Evolutionary conservation across 1,140 invertebrate genomes (phyloP), one percentile per base, ranked within the genome.

Genomic region (Drosophila subobscura): DNA sequence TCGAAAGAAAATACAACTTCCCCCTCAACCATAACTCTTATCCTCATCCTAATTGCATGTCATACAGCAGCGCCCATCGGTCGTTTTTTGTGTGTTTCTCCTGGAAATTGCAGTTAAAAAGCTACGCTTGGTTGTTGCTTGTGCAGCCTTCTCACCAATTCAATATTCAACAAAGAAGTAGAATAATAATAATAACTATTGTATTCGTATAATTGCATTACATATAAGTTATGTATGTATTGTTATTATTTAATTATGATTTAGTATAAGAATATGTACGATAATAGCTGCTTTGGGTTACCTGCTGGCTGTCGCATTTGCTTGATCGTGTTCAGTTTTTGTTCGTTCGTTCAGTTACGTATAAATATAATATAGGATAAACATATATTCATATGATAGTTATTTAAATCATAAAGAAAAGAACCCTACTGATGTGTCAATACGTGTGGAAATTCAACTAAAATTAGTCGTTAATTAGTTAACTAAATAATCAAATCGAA

Each of bases 161-260:
- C 72, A 83, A 75, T 76, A 59, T 60, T 78, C 70, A 61, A 83
- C 83, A 72, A 67, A 77, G 37, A 46, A 29, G 54, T 51, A 27
- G 55, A 22, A 37, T 37, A 37, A 37, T 78, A 54, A 64, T 79
- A 84, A 67, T 84, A 79, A 67, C 79, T 84, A 79, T 57, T 42
- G 41, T 79, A 68, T 51, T 81, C 46, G 61, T 77, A 81, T 81
- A 79, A 79, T 80, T 79, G 41, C 53, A 74, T 77, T 72, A 77
- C 50, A 76, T 75, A 71, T 57, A 55, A 49, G 40, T 53, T 72
- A 50, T 77, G 57, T 72, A 50, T 77, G 57, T 77, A 50, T 78
- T 57, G 57, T 74, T 72, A 59, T 65, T n/a, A 20, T 47, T 66
- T 83, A 57, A 37, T 55, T 25, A 67, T 67, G 37, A 29, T 67